These are phyloP conservation scores for Polypedilum vanderplanki DNA, from an alignment of 1,140 invertebrate species.

Conservation along the genomic window DNA sequence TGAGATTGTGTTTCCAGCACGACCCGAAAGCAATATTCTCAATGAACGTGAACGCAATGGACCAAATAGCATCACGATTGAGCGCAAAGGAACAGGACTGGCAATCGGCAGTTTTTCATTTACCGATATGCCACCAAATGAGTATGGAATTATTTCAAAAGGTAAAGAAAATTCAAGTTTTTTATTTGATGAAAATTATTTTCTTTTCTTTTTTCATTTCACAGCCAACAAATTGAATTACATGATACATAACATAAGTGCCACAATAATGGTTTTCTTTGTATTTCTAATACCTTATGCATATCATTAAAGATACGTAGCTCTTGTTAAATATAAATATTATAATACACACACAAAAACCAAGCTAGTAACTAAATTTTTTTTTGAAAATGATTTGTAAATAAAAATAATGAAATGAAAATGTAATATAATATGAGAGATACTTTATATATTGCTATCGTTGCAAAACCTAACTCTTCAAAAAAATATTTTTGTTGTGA, in stretches of 20 bases:
- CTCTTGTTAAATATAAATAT: slow-evolving; percentile 18
- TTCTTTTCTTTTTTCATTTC: not conserved
- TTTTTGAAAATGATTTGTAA: no score
- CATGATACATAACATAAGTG: not conserved
- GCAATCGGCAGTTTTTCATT: slow-evolving; percentile 44
- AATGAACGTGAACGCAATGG: slow-evolving; percentile 33
- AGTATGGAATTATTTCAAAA: slow-evolving; percentile 34
- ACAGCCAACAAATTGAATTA: not conserved
- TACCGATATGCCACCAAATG: slow-evolving; percentile 43
- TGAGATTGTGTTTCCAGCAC: slow-evolving; percentile 39
- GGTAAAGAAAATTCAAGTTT: not conserved
- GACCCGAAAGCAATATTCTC: slow-evolving; percentile 36
- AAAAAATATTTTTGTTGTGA: no score
- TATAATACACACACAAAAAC: no score
- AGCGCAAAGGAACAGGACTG: slow-evolving; percentile 38
- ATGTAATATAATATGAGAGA: no score
- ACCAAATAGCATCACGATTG: slow-evolving; percentile 33
- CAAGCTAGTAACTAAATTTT: no score
- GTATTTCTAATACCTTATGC: slow-evolving; percentile 6
- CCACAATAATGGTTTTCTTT: slow-evolving; percentile 24
- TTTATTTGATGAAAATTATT: not conserved
- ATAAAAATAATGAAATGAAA: no score
- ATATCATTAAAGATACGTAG: slow-evolving; percentile 27
- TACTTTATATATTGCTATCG: no score
- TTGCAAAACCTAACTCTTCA: no score